A percentile compares a stretch with the other conserved stretches of the same genome.
Conservation (phyloP, 2,797 vertebrate genomes). For the Tenualosa ilisha region DNA sequence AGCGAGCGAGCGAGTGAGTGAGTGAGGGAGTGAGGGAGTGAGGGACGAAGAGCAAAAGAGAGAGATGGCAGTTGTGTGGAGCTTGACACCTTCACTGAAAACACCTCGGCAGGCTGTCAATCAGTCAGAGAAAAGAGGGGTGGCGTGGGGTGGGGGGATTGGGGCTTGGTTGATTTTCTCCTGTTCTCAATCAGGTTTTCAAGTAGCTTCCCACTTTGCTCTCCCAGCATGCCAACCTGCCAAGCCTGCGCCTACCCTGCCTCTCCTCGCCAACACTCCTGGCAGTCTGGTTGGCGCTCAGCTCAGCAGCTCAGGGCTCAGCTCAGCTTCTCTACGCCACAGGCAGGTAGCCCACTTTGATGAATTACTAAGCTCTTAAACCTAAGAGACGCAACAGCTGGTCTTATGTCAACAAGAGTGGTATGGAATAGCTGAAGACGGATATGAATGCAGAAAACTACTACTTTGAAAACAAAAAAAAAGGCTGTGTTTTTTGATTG, state of each 20-base stretch:
- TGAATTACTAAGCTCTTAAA: background rate
- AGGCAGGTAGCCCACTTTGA: background rate
- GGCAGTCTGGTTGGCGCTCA: background rate
- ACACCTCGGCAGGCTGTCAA: constrained; percentile 77
- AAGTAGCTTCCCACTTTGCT: constrained; percentile 61
- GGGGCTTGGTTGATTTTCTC: constrained; percentile 76
- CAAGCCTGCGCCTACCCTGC: constrained; percentile 25
- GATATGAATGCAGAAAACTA: background rate
- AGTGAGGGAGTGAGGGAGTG: constrained; percentile 60
- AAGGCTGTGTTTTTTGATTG: background rate
- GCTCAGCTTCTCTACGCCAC: background rate
- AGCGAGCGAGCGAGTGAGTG: constrained; percentile 57
- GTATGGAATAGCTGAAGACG: background rate
- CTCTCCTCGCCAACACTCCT: background rate
- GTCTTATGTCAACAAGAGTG: background rate
- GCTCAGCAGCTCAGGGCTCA: background rate
- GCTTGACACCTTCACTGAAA: constrained; percentile 79
- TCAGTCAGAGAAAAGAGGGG: constrained; percentile 52
- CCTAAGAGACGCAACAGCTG: background rate
- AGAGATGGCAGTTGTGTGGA: constrained; percentile 71
- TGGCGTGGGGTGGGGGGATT: background rate
- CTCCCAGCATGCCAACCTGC: constrained; percentile 58
- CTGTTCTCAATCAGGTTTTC: constrained; percentile 77
- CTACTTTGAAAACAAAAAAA: background rate
- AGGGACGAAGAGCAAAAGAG: constrained; percentile 55